A percentile compares a stretch with the other conserved stretches of the same genome.
phyloP scores from a whole-genome alignment of 2,888 invertebrate species.

The Tenthredo notha region DNA sequence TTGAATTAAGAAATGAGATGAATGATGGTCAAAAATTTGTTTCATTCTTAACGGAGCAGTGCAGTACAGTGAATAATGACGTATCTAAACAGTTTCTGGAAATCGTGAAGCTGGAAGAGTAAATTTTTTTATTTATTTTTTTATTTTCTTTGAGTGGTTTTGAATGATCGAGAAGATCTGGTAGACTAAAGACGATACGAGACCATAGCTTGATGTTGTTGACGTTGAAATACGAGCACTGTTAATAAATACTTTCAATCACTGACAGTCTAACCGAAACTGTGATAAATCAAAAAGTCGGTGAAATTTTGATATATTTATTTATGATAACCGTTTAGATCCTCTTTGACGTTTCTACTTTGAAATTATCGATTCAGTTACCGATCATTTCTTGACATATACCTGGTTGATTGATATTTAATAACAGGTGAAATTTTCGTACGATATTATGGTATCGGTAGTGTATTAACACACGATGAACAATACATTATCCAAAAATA shows the following conservation, averaged over 20 bases:
- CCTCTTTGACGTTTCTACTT: neutral
- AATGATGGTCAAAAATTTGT: neutral
- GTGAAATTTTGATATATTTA: neutral
- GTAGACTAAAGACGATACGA: neutral
- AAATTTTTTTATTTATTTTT: no score
- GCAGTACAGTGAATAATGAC: neutral
- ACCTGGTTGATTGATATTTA: neutral
- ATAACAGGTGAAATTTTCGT: neutral
- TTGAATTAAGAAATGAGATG: neutral
- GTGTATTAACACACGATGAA: neutral
- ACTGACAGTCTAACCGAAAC: neutral
- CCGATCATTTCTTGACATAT: neutral
- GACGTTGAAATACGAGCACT: slow-evolving; percentile 18
- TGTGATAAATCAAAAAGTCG: neutral
- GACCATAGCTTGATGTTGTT: neutral
- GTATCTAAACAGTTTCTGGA: neutral
- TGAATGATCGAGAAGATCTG: neutral
- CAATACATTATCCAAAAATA: neutral
- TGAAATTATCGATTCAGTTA: neutral
- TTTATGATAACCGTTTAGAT: neutral
- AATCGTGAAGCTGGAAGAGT: neutral
- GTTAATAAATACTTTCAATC: slow-evolving; percentile 1
- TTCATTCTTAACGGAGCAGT: neutral
- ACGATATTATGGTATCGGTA: neutral
- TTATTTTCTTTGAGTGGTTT: neutral